Percentiles rank a stretch among this genome's conserved stretches.
phyloP scores from a whole-genome alignment of 1,140 invertebrate genomes.

The Cyphomyrmex costatus region DNA sequence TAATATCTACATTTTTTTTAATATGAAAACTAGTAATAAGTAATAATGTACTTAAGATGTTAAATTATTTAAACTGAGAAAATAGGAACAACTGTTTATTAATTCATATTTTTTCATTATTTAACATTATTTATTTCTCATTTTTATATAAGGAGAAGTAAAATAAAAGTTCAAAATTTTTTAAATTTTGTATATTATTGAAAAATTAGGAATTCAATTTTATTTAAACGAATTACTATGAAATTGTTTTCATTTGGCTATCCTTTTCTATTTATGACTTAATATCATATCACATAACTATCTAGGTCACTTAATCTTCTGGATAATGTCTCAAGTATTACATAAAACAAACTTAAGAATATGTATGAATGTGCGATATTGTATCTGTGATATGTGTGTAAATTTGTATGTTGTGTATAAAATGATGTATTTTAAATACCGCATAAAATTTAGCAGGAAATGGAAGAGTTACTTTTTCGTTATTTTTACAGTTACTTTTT shows the following conservation, averaged over 20 bases:
- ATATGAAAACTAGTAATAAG: neutral
- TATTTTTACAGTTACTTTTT: no score
- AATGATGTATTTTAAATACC: slow-evolving; percentile 26
- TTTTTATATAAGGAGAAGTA: neutral
- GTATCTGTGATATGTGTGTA: slow-evolving; percentile 46
- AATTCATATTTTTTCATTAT: slow-evolving; percentile 45
- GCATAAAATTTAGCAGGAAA: neutral
- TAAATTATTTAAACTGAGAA: neutral
- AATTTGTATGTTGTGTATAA: slow-evolving; percentile 36
- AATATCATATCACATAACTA: slow-evolving; percentile 24
- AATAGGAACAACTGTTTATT: neutral
- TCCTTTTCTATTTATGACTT: neutral
- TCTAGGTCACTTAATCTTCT: slow-evolving; percentile 3
- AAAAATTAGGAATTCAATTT: slow-evolving; percentile 9
- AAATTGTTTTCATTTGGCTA: neutral
- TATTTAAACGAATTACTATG: neutral
- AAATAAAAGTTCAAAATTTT: slow-evolving; percentile 31
- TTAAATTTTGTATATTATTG: neutral
- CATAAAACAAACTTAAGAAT: neutral
- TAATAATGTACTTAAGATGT: slow-evolving; percentile 19
- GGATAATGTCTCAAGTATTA: slow-evolving; percentile 32
- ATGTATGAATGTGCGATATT: slow-evolving; percentile 29
- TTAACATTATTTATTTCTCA: slow-evolving; percentile 34
- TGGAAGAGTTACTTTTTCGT: no score
- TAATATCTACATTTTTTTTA: slow-evolving; percentile 9